phyloP scores from a whole-genome alignment of 2,797 vertebrate genomes.

The Zonotrichia albicollis region DNA sequence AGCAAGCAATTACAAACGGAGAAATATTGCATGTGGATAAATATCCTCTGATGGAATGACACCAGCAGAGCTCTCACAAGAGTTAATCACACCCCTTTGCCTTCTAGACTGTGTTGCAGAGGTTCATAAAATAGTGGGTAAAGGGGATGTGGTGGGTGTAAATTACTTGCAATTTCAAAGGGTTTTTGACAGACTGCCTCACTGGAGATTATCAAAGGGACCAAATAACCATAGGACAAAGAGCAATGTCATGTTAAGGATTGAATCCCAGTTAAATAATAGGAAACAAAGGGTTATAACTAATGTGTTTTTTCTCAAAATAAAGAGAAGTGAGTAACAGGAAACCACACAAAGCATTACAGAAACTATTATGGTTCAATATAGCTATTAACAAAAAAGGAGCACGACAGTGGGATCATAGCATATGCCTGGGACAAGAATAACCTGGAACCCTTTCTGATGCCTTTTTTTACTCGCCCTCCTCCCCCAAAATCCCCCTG shows the following conservation, averaged over 20 bases:
- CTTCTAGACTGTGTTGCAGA: constrained; percentile 7
- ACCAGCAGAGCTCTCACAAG: background rate
- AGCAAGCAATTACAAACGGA: background rate
- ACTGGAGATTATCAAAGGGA: constrained; percentile 34
- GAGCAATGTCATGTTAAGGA: background rate
- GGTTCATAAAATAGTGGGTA: constrained; percentile 23
- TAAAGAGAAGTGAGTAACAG: constrained; percentile 5
- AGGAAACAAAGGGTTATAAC: background rate
- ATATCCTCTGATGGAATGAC: constrained; percentile 22
- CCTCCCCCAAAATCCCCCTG: background rate
- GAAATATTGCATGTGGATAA: background rate
- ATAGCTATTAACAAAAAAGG: background rate
- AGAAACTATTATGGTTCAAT: background rate
- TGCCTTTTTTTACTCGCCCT: background rate
- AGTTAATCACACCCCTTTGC: background rate
- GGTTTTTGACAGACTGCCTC: constrained; percentile 15
- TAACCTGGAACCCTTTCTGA: background rate
- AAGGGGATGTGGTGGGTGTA: constrained; percentile 18
- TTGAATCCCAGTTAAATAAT: constrained; percentile 14
- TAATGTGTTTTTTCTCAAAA: background rate
- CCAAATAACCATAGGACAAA: constrained; percentile 30
- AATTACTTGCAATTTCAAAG: constrained; percentile 47
- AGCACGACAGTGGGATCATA: background rate
- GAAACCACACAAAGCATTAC: background rate
- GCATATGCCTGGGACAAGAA: background rate